Evolutionary conservation across 2,113 vertebrate species (phyloP).

Genomic region (Oenanthe oenanthe): DNA sequence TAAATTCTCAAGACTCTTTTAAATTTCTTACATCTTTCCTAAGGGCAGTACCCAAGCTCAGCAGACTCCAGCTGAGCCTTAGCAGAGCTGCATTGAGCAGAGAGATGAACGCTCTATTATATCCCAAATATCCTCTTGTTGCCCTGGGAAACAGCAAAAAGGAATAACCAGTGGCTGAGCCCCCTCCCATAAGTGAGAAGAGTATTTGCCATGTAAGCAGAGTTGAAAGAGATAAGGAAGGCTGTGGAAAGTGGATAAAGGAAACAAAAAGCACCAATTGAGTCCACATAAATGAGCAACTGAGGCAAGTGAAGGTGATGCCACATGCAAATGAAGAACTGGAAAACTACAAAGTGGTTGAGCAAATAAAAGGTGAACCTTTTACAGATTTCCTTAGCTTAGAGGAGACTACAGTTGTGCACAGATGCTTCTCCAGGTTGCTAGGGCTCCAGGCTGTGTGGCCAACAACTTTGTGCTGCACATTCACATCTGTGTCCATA

Average conservation of each 20-base stretch:
- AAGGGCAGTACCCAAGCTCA: neutral
- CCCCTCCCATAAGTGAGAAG: neutral
- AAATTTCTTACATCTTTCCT: neutral
- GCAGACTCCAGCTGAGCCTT: neutral
- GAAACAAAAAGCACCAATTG: neutral
- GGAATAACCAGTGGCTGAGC: neutral
- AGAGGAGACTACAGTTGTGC: neutral
- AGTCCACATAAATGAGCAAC: neutral
- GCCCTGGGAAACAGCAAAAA: neutral
- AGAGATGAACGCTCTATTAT: neutral
- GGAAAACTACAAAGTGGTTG: neutral
- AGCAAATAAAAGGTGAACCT: neutral
- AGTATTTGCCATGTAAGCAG: neutral
- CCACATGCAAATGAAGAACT: neutral
- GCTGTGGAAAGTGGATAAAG: neutral
- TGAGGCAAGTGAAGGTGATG: neutral
- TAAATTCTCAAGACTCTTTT: neutral
- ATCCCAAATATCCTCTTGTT: neutral
- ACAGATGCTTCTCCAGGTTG: neutral
- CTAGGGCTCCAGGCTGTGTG: neutral
- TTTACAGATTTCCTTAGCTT: neutral
- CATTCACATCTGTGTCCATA: accelerated
- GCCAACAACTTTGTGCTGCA: neutral
- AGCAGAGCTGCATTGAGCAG: neutral
- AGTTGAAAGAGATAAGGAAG: neutral